These are phyloP conservation scores for Tachyglossus aculeatus DNA, from an alignment of 2,797 vertebrate genomes.

Conservation along the genomic window DNA sequence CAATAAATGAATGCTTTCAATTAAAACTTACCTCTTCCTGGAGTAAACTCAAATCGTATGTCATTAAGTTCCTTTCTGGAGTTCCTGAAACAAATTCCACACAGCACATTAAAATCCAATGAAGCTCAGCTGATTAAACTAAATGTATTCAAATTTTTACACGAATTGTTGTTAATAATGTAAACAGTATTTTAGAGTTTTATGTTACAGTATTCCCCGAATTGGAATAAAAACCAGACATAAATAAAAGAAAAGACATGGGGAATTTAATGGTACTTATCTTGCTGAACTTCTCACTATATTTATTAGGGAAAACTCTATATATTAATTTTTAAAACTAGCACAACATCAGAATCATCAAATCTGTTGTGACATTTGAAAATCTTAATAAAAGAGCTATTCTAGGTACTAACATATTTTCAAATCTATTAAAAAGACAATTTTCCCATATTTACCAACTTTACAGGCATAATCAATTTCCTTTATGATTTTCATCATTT, in stretches of 20 bases:
- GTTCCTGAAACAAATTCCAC: constrained; percentile 84
- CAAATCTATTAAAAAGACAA: no score
- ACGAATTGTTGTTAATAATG: constrained; percentile 44
- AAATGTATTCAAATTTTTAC: constrained; percentile 54
- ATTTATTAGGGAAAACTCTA: constrained; percentile 3
- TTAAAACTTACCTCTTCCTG: constrained; percentile 89
- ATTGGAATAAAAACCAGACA: constrained; percentile 18
- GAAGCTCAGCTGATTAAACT: constrained; percentile 49
- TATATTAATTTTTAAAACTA: constrained; percentile 6
- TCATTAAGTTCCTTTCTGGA: constrained; percentile 97
- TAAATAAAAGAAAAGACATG: constrained; percentile 31
- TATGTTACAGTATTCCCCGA: constrained; percentile 19
- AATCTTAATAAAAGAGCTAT: neutral
- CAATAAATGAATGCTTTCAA: constrained; percentile 66
- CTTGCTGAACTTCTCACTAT: constrained; percentile 21
- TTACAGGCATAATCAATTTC: neutral
- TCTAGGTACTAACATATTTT: neutral
- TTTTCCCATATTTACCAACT: neutral
- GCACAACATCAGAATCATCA: neutral
- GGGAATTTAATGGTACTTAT: constrained; percentile 29
- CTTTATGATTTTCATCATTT: neutral
- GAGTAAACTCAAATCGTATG: constrained; percentile 97
- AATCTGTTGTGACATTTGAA: constrained; percentile 13
- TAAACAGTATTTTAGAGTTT: constrained; percentile 40
- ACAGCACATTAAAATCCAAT: constrained; percentile 67